Percentiles rank a stretch among this genome's conserved stretches.
phyloP scores from a whole-genome alignment of 2,113 vertebrate genomes.

The Lota lota region DNA sequence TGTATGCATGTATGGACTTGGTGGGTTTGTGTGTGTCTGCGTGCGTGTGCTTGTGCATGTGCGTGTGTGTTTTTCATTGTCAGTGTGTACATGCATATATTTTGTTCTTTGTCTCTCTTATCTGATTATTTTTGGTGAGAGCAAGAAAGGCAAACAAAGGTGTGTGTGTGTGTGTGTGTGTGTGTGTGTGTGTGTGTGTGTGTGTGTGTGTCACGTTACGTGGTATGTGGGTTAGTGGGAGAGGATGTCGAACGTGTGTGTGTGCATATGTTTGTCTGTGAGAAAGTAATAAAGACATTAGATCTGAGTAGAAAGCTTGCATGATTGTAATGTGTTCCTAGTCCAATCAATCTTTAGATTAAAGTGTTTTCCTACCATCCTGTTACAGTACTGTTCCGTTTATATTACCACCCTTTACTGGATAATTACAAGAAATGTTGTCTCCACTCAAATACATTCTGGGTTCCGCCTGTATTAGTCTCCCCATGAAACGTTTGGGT shows the following conservation, averaged over 20 bases:
- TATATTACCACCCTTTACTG: too few species aligned
- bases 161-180: background rate
- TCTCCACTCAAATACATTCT: background rate
- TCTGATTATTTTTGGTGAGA: background rate
- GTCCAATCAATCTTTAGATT: background rate
- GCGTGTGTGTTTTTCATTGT: background rate
- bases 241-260: constrained; percentile 33
- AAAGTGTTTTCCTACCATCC: background rate
- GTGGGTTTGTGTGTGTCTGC: background rate
- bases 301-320: background rate
- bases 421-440: too few species aligned
- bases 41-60: background rate
- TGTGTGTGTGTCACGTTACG: constrained; percentile 2
- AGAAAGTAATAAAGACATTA: background rate
- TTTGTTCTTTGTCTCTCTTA: too few species aligned
- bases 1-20: background rate
- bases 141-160: background rate
- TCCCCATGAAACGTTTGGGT: background rate
- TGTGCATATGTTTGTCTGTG: background rate
- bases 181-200: background rate
- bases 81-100: too few species aligned
- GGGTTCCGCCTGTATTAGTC: background rate
- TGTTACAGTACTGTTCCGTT: too few species aligned
- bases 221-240: constrained; percentile 50
- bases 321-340: background rate